A percentile compares a stretch with the other conserved stretches of the same genome.
Evolutionary conservation across 1,140 invertebrate species (phyloP).

Genomic region (Neodiprion lecontei): DNA sequence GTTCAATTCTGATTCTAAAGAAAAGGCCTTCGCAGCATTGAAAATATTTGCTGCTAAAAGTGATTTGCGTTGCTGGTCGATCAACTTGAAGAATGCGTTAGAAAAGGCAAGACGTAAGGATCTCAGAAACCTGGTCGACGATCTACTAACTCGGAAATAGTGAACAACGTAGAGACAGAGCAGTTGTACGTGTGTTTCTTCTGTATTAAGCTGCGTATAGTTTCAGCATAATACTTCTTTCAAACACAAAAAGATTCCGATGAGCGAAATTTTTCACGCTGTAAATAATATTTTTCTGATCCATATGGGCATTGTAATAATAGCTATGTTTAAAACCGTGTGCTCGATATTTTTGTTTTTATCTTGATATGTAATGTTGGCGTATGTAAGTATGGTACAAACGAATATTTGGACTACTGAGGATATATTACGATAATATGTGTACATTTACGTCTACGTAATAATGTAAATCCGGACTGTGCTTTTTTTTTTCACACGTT

Average conservation of each 20-base stretch:
- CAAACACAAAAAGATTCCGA: not conserved
- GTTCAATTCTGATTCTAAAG: slow-evolving; percentile 32
- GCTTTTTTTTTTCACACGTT: no score
- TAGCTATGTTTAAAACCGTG: not conserved
- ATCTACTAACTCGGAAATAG: slow-evolving; percentile 16
- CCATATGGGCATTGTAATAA: no score
- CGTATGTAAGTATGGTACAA: no score
- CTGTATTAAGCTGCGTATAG: not conserved
- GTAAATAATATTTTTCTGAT: not conserved
- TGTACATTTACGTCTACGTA: no score
- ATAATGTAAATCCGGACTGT: no score
- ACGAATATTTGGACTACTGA: no score
- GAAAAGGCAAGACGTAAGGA: slow-evolving; percentile 46
- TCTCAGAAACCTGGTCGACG: slow-evolving; percentile 43
- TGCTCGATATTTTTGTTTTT: not conserved
- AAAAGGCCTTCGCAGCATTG: slow-evolving; percentile 46
- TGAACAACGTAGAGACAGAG: slow-evolving; percentile 16
- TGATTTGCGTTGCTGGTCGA: slow-evolving; percentile 39
- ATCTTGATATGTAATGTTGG: no score
- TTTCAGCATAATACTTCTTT: not conserved
- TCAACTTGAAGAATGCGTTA: slow-evolving; percentile 43
- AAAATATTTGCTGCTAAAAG: slow-evolving; percentile 38
- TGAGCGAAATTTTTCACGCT: not conserved
- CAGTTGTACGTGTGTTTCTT: not conserved
- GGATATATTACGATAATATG: no score